Conservation (phyloP, 2,888 invertebrate genomes). For the Cremastinae sp. region DNA sequence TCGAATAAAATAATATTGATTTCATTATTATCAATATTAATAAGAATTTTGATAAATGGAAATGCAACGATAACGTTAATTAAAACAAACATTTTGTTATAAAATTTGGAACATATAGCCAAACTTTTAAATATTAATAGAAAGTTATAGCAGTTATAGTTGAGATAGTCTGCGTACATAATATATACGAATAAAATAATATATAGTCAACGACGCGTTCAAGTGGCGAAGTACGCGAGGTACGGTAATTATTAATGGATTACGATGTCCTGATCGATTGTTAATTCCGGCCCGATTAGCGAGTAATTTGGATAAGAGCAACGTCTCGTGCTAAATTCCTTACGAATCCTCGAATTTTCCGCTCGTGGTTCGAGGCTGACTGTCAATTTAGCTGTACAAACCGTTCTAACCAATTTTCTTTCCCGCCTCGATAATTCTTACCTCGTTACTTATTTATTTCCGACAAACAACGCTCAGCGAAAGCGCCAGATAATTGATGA, state of each 20-base stretch:
- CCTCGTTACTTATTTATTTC: slow-evolving; percentile 5
- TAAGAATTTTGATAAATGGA: too few relatives aligned
- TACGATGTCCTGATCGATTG: slow-evolving; percentile 43
- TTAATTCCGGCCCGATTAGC: slow-evolving; percentile 49
- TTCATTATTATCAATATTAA: too few relatives aligned
- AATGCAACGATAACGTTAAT: too few relatives aligned
- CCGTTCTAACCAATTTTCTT: slow-evolving; percentile 31
- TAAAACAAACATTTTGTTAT: too few relatives aligned
- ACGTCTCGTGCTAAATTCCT: slow-evolving; percentile 1
- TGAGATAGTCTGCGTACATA: too few relatives aligned
- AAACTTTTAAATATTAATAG: too few relatives aligned
- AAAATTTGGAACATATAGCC: too few relatives aligned
- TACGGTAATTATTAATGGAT: slow-evolving; percentile 42
- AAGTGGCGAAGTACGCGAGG: slow-evolving; percentile 20
- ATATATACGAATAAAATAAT: background rate
- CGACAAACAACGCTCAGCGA: background rate
- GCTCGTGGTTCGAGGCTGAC: slow-evolving; percentile 9
- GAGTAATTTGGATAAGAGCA: slow-evolving; percentile 42
- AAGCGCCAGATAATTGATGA: background rate
- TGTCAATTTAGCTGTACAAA: slow-evolving; percentile 29
- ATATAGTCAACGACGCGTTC: background rate
- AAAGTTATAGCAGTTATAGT: too few relatives aligned
- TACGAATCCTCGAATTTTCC: background rate
- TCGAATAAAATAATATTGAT: too few relatives aligned
- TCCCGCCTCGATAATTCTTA: slow-evolving; percentile 12